phyloP scores from a whole-genome alignment of 2,888 invertebrate genomes.

The Plutella xylostella region DNA sequence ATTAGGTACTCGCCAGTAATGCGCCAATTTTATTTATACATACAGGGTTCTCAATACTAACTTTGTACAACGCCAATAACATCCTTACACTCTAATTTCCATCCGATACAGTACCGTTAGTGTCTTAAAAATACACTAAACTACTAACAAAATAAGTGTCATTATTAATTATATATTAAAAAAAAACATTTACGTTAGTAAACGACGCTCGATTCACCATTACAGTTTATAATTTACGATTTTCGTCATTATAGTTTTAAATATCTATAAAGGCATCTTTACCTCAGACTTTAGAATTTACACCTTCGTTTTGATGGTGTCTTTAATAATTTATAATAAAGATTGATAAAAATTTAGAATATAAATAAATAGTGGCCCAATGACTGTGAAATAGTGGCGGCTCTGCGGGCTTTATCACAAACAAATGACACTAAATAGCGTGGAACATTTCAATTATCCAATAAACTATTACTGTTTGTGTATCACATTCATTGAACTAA shows the following conservation, averaged over 20 bases:
- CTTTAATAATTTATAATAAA: slow-evolving; percentile 56
- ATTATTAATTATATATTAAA: slow-evolving; percentile 52
- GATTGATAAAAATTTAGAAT: slow-evolving; percentile 47
- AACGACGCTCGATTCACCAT: slow-evolving; percentile 58
- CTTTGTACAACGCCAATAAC: slow-evolving; percentile 68
- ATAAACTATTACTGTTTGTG: slow-evolving; percentile 50
- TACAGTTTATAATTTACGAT: slow-evolving; percentile 45
- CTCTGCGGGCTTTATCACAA: too few species aligned
- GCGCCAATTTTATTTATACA: slow-evolving; percentile 67
- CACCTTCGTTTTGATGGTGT: slow-evolving; percentile 61
- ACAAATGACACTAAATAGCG: not conserved
- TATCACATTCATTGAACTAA: slow-evolving; percentile 64
- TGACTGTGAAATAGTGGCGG: too few species aligned
- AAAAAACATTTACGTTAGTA: slow-evolving; percentile 51
- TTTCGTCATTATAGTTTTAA: slow-evolving; percentile 56
- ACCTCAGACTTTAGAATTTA: slow-evolving; percentile 69
- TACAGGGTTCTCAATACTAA: slow-evolving; percentile 52
- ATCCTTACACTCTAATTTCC: slow-evolving; percentile 54
- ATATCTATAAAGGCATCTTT: slow-evolving; percentile 70
- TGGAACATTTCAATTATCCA: slow-evolving; percentile 6
- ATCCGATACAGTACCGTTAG: slow-evolving; percentile 61
- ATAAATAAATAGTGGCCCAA: slow-evolving; percentile 62
- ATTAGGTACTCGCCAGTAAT: slow-evolving; percentile 71
- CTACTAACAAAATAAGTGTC: slow-evolving; percentile 66
- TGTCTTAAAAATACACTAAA: slow-evolving; percentile 51